Conservation (phyloP, 2,113 vertebrate species). For the Grallaria varia region DNA sequence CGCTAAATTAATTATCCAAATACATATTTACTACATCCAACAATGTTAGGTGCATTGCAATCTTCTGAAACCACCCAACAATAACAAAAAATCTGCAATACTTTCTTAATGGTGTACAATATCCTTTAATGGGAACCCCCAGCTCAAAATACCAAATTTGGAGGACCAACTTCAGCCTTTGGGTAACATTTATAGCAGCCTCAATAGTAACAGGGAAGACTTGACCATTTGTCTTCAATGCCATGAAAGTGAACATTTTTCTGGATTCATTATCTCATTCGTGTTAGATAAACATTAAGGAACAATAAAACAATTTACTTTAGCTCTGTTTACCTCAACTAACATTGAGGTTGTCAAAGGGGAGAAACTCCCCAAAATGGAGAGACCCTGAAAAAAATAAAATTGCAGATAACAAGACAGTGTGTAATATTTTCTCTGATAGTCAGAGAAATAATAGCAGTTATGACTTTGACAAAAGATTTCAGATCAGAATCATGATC, state of each 20-base stretch:
- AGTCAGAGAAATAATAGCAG: not conserved
- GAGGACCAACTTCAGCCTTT: not conserved
- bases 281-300: not conserved
- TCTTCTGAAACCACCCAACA: constrained; percentile 33
- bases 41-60: constrained; percentile 16
- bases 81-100: not conserved
- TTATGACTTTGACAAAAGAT: not conserved
- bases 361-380: not conserved
- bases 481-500: not conserved
- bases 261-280: not conserved
- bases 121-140: not conserved
- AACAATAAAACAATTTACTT: not conserved
- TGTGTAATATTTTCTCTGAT: not conserved
- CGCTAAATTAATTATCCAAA: constrained; percentile 51
- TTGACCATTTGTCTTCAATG: not conserved
- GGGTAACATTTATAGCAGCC: not conserved
- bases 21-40: constrained; percentile 38
- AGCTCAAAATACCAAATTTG: not conserved
- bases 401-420: not conserved
- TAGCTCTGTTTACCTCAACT: not conserved
- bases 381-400: not conserved
- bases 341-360: not conserved
- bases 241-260: not conserved
- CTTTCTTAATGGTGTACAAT: constrained; percentile 11
- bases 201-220: not conserved